Conservation (phyloP, 1,140 invertebrate species). For the Drosophila nebulosa region DNA sequence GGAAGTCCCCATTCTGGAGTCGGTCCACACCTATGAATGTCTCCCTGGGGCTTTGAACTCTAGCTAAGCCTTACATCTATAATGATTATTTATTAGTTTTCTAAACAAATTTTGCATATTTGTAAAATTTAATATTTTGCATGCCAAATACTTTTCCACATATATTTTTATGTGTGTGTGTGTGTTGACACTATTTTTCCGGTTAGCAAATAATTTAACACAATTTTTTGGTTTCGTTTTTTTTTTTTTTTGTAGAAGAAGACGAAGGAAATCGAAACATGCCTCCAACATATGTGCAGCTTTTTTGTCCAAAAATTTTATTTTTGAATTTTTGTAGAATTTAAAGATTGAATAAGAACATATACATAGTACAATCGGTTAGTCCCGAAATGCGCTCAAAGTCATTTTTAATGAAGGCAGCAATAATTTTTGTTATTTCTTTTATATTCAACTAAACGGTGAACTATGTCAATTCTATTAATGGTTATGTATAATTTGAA, state of each 20-base stretch:
- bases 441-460: conserved; percentile 46
- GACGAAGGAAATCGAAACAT: conserved; percentile 46
- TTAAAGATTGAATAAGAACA: conserved; percentile 29
- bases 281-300: conserved; percentile 66
- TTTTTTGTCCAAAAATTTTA: conserved; percentile 26
- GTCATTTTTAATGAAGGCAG: conserved; percentile 51
- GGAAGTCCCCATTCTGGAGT: conserved; percentile 35
- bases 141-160: conserved; percentile 34
- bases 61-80: conserved; percentile 13
- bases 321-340: conserved; percentile 33
- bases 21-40: background rate
- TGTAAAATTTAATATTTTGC: conserved; percentile 15
- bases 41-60: conserved; percentile 58
- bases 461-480: conserved; percentile 76
- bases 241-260: conserved; percentile 11
- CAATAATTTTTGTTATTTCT: conserved; percentile 45
- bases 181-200: conserved; percentile 51
- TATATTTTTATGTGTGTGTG: background rate
- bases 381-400: conserved; percentile 31
- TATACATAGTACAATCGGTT: background rate
- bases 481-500: conserved; percentile 52
- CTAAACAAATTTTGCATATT: conserved; percentile 10
- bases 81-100: conserved; percentile 21
- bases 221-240: conserved; percentile 32
- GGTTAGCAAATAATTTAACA: conserved; percentile 43